A percentile compares a stretch with the other conserved stretches of the same genome.
Evolutionary conservation across 37 sponge, comb jelly and placozoan genomes (phyloP).

Genomic region (Oopsacas minuta): DNA sequence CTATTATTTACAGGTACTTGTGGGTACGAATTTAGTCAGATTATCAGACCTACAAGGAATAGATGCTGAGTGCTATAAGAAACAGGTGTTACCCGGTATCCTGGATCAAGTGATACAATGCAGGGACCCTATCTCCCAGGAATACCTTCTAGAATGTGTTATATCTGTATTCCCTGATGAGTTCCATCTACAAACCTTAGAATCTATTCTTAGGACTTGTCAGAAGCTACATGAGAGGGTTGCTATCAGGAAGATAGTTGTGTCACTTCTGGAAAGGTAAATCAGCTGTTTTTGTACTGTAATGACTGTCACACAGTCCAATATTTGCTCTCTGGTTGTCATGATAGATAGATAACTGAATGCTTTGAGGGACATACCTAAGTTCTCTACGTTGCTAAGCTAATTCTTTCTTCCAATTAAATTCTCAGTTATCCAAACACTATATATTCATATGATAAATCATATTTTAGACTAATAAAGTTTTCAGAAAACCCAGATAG

Average conservation of each 20-base stretch:
- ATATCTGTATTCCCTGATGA: conserved; percentile 99
- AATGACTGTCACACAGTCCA: no score
- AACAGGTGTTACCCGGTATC: conserved; percentile 62
- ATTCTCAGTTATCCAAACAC: no score
- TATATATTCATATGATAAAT: no score
- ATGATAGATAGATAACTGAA: no score
- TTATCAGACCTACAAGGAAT: conserved; percentile 79
- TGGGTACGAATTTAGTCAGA: conserved; percentile 93
- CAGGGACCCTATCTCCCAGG: conserved; percentile 89
- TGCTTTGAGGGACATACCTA: no score
- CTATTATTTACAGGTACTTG: conserved; percentile 56
- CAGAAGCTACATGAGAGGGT: conserved; percentile 53
- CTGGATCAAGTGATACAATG: conserved; percentile 94
- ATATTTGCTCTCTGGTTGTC: no score
- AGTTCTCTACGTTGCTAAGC: no score
- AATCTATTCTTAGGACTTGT: conserved; percentile 49
- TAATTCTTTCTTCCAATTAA: no score
- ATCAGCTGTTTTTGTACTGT: no score
- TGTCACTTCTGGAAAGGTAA: conserved; percentile 59
- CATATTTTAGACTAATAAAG: background rate
- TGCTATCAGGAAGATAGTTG: conserved; percentile 88
- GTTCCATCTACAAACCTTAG: conserved; percentile 85
- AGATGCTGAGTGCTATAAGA: conserved; percentile 51
- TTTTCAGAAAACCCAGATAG: conserved; percentile 72
- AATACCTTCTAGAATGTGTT: conserved; percentile 98